A percentile compares a stretch with the other conserved stretches of the same genome.
Conservation (phyloP, 2,888 invertebrate species). For the Ferdinandea cuprea region DNA sequence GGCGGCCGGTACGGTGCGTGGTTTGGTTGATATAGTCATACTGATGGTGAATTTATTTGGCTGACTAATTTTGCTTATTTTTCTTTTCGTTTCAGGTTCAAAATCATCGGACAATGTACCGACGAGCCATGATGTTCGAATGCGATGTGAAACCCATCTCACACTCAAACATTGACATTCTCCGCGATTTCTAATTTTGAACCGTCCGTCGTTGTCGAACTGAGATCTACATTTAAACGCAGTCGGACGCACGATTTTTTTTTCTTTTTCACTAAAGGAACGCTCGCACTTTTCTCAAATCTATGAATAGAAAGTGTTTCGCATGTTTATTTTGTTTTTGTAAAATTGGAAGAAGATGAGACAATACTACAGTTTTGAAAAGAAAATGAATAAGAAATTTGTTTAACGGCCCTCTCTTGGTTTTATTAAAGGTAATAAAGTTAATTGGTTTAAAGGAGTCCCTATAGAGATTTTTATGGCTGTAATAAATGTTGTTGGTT, state of each 20-base stretch:
- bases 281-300: constrained; percentile 14
- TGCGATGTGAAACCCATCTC: neutral
- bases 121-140: neutral
- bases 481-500: neutral
- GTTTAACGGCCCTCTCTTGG: too few relatives aligned
- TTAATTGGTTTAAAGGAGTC: neutral
- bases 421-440: neutral
- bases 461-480: neutral
- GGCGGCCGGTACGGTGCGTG: neutral
- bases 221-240: constrained; percentile 20
- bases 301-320: constrained; percentile 33
- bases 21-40: too few relatives aligned
- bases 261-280: neutral
- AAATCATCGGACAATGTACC: constrained; percentile 27
- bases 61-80: constrained; percentile 30
- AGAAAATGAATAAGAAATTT: neutral
- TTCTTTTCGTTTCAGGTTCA: constrained; percentile 40
- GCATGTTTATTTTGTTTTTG: constrained; percentile 5
- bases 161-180: constrained; percentile 47
- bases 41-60: constrained; percentile 12
- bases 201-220: neutral
- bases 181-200: constrained; percentile 52
- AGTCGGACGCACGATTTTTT: constrained; percentile 24
- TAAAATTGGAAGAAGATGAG: constrained; percentile 3
- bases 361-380: constrained; percentile 9